A percentile compares a stretch with the other conserved stretches of the same genome.
Conservation (phyloP, 1,140 invertebrate genomes). For the Telenomus remus region DNA sequence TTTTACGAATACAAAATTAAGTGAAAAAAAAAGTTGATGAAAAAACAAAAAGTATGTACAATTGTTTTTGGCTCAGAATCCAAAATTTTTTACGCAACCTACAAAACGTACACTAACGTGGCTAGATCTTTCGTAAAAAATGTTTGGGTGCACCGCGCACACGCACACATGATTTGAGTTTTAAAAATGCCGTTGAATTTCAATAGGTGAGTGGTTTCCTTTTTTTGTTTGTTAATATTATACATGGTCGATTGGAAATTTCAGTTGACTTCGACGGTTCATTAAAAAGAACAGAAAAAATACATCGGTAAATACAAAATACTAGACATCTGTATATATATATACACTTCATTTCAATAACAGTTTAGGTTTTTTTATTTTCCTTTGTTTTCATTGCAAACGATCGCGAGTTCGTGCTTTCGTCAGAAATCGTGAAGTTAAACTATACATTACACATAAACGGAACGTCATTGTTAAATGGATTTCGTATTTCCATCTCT, state of each 20-base stretch:
- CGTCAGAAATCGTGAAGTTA: conserved; percentile 26
- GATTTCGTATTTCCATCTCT: conserved; percentile 11
- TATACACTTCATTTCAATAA: conserved; percentile 24
- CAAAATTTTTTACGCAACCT: conserved; percentile 14
- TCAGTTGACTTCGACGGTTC: conserved; percentile 56
- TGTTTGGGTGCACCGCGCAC: conserved; percentile 5
- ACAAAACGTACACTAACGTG: neutral
- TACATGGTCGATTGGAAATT: conserved; percentile 29
- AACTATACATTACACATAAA: conserved; percentile 34
- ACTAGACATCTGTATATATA: conserved; percentile 52
- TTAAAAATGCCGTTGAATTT: conserved; percentile 17
- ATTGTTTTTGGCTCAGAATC: conserved; percentile 1
- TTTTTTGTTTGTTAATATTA: conserved; percentile 47
- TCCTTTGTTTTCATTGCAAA: conserved; percentile 5
- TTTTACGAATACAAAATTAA: conserved; percentile 27
- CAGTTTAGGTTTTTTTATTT: conserved; percentile 12
- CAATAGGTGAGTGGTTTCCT: conserved; percentile 31
- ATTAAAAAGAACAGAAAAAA: conserved; percentile 57
- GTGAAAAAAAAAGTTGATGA: conserved; percentile 4
- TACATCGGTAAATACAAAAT: conserved; percentile 66
- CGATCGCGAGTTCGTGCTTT: conserved; percentile 16
- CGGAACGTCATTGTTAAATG: conserved; percentile 5
- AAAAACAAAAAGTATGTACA: conserved; percentile 37
- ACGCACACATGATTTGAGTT: conserved; percentile 7
- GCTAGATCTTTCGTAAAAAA: conserved; percentile 18